Conservation (phyloP, 2,797 vertebrate genomes). For the Acipenser oxyrinchus region DNA sequence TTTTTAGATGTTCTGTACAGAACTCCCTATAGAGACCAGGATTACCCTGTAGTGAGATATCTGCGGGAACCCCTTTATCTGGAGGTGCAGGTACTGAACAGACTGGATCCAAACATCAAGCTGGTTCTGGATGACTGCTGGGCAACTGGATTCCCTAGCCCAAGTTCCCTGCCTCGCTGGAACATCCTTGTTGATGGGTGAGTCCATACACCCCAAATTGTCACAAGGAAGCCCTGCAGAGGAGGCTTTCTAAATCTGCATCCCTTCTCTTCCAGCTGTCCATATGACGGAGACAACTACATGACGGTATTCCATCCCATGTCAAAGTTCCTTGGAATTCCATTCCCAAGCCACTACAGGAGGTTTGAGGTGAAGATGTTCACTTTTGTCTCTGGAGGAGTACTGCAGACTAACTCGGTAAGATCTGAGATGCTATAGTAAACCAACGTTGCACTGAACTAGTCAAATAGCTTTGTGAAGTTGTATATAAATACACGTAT, state of each 20-base stretch:
- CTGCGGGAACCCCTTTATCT: conserved; percentile 53
- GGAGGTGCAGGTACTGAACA: conserved; percentile 53
- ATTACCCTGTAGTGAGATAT: conserved; percentile 51
- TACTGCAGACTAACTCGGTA: conserved; percentile 39
- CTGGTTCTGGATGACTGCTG: conserved; percentile 57
- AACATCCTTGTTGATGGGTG: conserved; percentile 53
- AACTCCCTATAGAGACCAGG: conserved; percentile 32
- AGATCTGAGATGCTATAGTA: conserved; percentile 6
- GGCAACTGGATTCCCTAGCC: conserved; percentile 40
- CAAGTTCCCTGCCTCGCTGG: conserved; percentile 43
- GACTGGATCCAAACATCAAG: conserved; percentile 52
- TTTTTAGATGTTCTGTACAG: conserved; percentile 42
- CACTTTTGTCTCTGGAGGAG: conserved; percentile 39
- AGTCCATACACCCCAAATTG: conserved; percentile 15
- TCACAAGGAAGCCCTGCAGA: not conserved
- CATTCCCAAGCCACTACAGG: conserved; percentile 43
- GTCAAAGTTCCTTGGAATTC: conserved; percentile 16
- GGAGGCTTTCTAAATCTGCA: too few species aligned
- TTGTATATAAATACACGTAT: too few species aligned
- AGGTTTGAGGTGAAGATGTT: conserved; percentile 61
- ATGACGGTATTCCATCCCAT: conserved; percentile 49
- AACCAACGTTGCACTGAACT: too few species aligned
- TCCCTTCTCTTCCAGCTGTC: conserved; percentile 39
- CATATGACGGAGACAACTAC: conserved; percentile 46
- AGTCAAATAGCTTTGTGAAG: too few species aligned